These are phyloP conservation scores for Gymnorhina tibicen DNA, from an alignment of 2,113 vertebrate genomes.

Conservation along the genomic window DNA sequence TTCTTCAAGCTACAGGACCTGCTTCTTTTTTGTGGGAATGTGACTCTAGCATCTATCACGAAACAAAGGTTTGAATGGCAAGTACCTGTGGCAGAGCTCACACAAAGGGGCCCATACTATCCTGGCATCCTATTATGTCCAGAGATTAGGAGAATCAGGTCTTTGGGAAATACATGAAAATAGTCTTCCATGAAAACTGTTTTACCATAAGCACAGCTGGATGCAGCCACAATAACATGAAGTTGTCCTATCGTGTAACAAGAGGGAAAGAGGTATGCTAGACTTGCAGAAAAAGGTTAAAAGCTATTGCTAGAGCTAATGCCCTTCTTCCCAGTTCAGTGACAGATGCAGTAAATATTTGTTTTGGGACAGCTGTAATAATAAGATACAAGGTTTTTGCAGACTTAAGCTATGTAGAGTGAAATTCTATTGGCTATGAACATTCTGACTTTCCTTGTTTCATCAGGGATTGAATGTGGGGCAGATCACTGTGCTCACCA, in stretches of 20 bases:
- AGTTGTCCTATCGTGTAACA: not conserved
- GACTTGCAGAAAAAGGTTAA: not conserved
- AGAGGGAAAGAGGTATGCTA: not conserved
- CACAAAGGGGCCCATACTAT: not conserved
- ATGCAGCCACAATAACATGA: not conserved
- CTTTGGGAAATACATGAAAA: not conserved
- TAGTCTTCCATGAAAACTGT: not conserved
- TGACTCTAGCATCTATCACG: not conserved
- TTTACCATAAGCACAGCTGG: not conserved
- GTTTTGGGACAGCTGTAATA: not conserved
- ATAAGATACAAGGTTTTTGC: not conserved
- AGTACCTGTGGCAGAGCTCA: not conserved
- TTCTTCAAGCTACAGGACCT: not conserved
- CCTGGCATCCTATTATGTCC: not conserved
- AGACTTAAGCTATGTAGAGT: not conserved
- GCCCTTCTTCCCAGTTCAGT: not conserved
- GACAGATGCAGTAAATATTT: not conserved
- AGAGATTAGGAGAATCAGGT: not conserved
- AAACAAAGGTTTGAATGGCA: not conserved
- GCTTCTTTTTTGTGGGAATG: not conserved
- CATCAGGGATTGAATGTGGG: not conserved
- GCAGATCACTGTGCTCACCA: not conserved
- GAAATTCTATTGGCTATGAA: not conserved
- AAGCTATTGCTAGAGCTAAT: not conserved
- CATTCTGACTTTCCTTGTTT: not conserved